A percentile compares a stretch with the other conserved stretches of the same genome.
These are phyloP conservation scores for Monopis laevigella DNA, from an alignment of 2,888 invertebrate species.

Conservation along the genomic window DNA sequence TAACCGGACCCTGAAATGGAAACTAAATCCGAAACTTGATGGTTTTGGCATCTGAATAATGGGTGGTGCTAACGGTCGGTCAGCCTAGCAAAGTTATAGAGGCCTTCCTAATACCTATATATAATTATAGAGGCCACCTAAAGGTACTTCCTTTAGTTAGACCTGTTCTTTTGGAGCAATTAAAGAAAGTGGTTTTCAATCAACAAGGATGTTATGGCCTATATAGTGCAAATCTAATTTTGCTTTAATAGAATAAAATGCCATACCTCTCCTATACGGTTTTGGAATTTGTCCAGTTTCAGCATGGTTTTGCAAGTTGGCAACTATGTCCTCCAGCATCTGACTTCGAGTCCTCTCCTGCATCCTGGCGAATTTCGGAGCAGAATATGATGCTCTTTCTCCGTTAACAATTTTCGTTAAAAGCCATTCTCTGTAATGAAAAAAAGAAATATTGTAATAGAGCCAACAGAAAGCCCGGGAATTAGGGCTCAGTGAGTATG, in stretches of 20 bases:
- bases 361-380: constrained; percentile 95
- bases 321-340: constrained; percentile 94
- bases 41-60: too few species aligned
- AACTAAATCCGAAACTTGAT: too few species aligned
- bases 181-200: not conserved
- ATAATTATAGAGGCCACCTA: too few species aligned
- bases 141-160: too few species aligned
- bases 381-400: constrained; percentile 92
- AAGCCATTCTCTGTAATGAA: constrained; percentile 79
- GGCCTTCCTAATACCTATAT: too few species aligned
- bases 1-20: too few species aligned
- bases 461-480: not conserved
- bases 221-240: too few species aligned
- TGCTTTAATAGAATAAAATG: too few species aligned
- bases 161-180: too few species aligned
- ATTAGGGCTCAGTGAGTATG: too few species aligned
- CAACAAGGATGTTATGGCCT: not conserved
- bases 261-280: constrained; percentile 87
- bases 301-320: constrained; percentile 92
- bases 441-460: not conserved
- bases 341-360: constrained; percentile 92
- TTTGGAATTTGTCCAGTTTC: constrained; percentile 96
- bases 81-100: too few species aligned
- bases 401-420: constrained; percentile 94
- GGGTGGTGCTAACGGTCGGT: too few species aligned